These are phyloP conservation scores for Oopsacas minuta DNA, from an alignment of 37 sponge, comb jelly and placozoan species.

Conservation along the genomic window DNA sequence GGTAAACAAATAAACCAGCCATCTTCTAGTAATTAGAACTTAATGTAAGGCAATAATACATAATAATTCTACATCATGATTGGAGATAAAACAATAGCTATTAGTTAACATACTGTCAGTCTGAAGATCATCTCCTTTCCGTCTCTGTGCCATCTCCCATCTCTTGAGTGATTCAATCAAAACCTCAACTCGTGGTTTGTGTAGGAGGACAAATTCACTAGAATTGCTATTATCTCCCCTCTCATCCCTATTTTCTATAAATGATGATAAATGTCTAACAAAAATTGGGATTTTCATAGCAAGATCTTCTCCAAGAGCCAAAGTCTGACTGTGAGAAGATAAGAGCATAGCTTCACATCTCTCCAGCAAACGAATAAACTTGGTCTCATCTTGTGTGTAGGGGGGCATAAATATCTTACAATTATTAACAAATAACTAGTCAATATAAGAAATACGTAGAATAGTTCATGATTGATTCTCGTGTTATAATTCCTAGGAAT, in stretches of 20 bases:
- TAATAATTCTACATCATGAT: no score
- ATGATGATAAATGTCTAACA: not conserved
- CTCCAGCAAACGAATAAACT: not conserved
- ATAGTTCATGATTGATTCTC: no score
- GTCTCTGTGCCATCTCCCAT: not conserved
- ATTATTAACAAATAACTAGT: no score
- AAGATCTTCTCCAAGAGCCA: not conserved
- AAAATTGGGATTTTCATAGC: not conserved
- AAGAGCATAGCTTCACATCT: not conserved
- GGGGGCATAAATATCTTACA: not conserved
- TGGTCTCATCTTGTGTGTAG: not conserved
- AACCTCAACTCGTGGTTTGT: not conserved
- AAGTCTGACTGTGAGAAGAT: not conserved
- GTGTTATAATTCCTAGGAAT: no score
- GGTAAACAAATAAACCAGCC: no score
- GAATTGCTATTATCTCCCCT: not conserved
- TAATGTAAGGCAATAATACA: no score
- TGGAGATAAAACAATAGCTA: no score
- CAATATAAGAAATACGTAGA: no score
- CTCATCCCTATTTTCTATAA: not conserved
- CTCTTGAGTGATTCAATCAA: not conserved
- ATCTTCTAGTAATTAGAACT: no score
- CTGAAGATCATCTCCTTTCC: not conserved
- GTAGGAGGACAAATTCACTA: not conserved
- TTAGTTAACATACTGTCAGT: not conserved